phyloP scores from a whole-genome alignment of 2,113 vertebrate species.

The Salminus brasiliensis region DNA sequence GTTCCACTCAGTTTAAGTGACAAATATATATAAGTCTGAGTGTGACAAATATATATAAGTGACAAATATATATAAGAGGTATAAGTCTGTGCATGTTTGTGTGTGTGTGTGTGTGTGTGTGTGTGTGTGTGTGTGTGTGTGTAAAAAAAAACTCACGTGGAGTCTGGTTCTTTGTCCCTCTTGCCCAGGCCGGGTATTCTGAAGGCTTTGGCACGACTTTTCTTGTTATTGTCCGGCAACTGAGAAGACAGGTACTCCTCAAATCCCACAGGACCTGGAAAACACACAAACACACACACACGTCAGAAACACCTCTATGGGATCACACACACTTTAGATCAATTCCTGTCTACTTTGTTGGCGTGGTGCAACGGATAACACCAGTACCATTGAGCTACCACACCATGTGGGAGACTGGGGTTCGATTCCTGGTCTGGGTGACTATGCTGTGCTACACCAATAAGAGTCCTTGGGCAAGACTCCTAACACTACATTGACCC shows the following conservation, averaged over 20 bases:
- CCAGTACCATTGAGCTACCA: no score
- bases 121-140: not conserved
- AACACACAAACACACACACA: constrained; percentile 32
- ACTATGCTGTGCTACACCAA: no score
- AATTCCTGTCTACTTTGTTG: no score
- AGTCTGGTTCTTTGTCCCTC: constrained; percentile 83
- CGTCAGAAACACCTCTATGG: not conserved
- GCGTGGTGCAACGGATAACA: no score
- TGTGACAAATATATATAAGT: no score
- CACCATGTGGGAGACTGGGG: no score
- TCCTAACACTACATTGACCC: no score
- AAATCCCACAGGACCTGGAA: constrained; percentile 82
- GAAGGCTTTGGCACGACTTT: constrained; percentile 87
- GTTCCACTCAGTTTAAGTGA: not conserved
- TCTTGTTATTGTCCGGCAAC: constrained; percentile 79
- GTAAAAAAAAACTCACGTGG: constrained; percentile 81
- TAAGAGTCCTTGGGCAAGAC: no score
- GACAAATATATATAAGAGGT: no score
- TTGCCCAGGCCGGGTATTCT: constrained; percentile 88
- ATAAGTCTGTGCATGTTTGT: not conserved
- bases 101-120: not conserved
- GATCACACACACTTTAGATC: not conserved
- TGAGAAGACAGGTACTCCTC: constrained; percentile 80
- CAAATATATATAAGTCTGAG: no score
- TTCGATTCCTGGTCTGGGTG: no score